Evolutionary conservation across 2,888 invertebrate genomes (phyloP).

Genomic region (Drosophila incognita): DNA sequence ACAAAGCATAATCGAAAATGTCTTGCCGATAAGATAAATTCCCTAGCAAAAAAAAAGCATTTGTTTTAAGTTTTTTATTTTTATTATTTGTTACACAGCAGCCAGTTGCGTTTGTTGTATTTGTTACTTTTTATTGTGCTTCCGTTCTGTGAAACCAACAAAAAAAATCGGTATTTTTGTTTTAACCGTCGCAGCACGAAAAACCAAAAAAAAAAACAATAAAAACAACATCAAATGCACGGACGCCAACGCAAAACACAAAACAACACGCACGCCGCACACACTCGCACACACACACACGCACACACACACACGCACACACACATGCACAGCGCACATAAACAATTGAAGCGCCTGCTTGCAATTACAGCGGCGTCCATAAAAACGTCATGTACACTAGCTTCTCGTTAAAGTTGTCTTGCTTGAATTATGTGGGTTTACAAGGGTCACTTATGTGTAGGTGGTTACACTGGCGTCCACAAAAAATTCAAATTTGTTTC

Average conservation of each 20-base stretch:
- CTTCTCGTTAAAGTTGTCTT: background rate
- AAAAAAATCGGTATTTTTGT: slow-evolving; percentile 52
- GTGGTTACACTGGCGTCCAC: slow-evolving; percentile 1
- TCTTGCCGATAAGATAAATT: slow-evolving; percentile 69
- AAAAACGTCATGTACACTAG: slow-evolving; percentile 4
- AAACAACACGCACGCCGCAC: slow-evolving; percentile 60
- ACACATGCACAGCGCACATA: slow-evolving; percentile 23
- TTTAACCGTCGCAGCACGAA: slow-evolving; percentile 59
- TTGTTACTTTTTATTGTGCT: slow-evolving; percentile 46
- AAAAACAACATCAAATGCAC: slow-evolving; percentile 56
- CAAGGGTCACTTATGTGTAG: background rate
- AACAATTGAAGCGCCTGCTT: slow-evolving; percentile 47
- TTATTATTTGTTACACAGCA: slow-evolving; percentile 41
- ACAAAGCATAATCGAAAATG: slow-evolving; percentile 56
- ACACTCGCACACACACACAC: slow-evolving; percentile 20
- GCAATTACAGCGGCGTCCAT: slow-evolving; percentile 52
- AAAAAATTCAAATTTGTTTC: background rate
- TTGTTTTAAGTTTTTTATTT: slow-evolving; percentile 23
- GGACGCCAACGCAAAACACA: slow-evolving; percentile 66
- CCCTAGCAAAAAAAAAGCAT: slow-evolving; percentile 25
- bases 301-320: too few relatives aligned
- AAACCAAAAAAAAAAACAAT: slow-evolving; percentile 37
- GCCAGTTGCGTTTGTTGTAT: slow-evolving; percentile 25
- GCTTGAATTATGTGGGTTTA: background rate
- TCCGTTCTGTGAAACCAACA: slow-evolving; percentile 50